Conservation (phyloP, 2,113 vertebrate genomes). For the Lampris incognitus region DNA sequence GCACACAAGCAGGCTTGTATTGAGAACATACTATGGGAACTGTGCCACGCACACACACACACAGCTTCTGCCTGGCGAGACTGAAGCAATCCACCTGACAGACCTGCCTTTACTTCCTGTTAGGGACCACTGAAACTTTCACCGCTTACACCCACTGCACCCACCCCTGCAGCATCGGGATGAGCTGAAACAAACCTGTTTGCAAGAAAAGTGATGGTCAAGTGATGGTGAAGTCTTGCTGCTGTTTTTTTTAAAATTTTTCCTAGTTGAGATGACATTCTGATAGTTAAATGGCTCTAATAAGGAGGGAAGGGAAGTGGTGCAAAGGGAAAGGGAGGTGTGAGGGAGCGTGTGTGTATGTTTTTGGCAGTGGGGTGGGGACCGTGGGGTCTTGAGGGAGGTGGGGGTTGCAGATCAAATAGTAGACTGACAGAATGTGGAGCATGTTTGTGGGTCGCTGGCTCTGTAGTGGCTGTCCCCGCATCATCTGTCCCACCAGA, state of each 20-base stretch:
- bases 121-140: slow-evolving; percentile 31
- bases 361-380: slow-evolving; percentile 32
- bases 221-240: slow-evolving; percentile 52
- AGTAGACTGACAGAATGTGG: slow-evolving; percentile 70
- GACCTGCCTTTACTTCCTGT: too few relatives aligned
- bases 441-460: slow-evolving; percentile 76
- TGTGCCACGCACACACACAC: too few relatives aligned
- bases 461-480: slow-evolving; percentile 60
- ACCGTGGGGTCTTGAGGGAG: slow-evolving; percentile 40
- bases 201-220: slow-evolving; percentile 2
- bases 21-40: too few relatives aligned
- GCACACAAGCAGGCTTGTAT: too few relatives aligned
- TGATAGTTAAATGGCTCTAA: slow-evolving; percentile 56
- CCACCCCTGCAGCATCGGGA: slow-evolving; percentile 30
- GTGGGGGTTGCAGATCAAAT: slow-evolving; percentile 65
- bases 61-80: too few relatives aligned
- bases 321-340: slow-evolving; percentile 2
- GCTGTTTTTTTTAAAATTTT: slow-evolving; percentile 65
- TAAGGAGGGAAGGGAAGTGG: slow-evolving; percentile 45
- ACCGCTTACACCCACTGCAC: slow-evolving; percentile 37
- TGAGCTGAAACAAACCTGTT: background rate
- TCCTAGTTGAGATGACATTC: slow-evolving; percentile 39
- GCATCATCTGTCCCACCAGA: slow-evolving; percentile 61
- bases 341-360: slow-evolving; percentile 35
- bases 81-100: too few relatives aligned